Evolutionary conservation across 2,113 vertebrate genomes (phyloP), one percentile per base, ranked within the genome.

Genomic region (Hepsetus odoe): DNA sequence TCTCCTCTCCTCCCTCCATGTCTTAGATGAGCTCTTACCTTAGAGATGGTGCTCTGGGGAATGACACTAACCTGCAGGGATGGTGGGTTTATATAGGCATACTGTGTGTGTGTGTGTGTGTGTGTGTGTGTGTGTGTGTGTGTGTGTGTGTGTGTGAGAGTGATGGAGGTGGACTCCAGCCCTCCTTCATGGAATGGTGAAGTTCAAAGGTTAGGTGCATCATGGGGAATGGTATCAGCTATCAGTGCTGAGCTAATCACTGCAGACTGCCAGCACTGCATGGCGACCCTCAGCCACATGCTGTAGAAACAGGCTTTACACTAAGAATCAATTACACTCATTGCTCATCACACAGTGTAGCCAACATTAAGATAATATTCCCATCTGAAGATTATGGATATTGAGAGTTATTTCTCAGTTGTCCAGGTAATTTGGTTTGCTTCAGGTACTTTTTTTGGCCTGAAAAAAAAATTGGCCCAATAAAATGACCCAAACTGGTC

Each of bases 131-230:
- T 24, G 74, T 71, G 66, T 51, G 28, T 49, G n/a, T n/a, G n/a
- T n/a, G n/a, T n/a, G n/a, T 4, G 49, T 61, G 53, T 32, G 11
- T 71, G 53, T n/a, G n/a, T n/a, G n/a, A n/a, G n/a, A n/a, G n/a
- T 22, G 32, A n/a, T 59, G 74, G 65, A 80, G 49, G 24, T 85
- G 85, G 83, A 89, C 84, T 85, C 86, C 80, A 77, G 84, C 42
- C 85, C 79, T 72, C 74, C 58, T 66, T 55, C 73, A 85, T 85
- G 85, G 81, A 84, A 77, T 61, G 42, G 18, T 35, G 30, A 66
- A 73, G 87, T 80, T 85, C 84, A 84, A 86, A 77, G 82, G 75
- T 81, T 51, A 81, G 13, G 16, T 12, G 40, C n/a, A 12, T 28
- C 33, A 38, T 40, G 26, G 49, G 32, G 35, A n/a, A 61, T 5